phyloP scores from a whole-genome alignment of 2,113 vertebrate genomes.

The Desmodus rotundus region DNA sequence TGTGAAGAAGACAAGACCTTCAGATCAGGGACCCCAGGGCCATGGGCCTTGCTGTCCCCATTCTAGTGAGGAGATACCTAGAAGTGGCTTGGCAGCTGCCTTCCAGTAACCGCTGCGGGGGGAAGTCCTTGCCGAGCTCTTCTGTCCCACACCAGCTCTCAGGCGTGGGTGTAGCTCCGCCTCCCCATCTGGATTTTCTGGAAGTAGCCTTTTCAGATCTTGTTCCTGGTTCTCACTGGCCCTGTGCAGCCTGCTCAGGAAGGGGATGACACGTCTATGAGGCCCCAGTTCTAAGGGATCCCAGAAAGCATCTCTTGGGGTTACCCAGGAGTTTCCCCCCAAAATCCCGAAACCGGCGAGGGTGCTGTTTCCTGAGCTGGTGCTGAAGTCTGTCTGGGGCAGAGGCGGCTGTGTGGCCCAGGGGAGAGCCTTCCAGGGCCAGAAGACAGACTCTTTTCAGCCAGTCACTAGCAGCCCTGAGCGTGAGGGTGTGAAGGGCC shows the following conservation, averaged over 20 bases:
- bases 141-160: background rate
- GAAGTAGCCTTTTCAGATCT: background rate
- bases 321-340: background rate
- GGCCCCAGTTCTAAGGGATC: background rate
- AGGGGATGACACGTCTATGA: background rate
- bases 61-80: background rate
- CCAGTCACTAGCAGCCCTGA: background rate
- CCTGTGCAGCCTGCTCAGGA: background rate
- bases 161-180: background rate
- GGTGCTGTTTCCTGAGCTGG: conserved; percentile 64
- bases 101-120: background rate
- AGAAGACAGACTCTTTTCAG: background rate
- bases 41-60: background rate
- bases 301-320: background rate
- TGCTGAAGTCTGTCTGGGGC: conserved; percentile 38
- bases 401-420: background rate
- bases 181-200: background rate
- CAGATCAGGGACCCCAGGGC: too few species aligned
- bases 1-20: background rate
- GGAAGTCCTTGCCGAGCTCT: background rate
- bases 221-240: background rate
- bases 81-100: background rate
- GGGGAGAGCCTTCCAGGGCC: background rate
- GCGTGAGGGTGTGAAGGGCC: conserved; percentile 26
- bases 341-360: background rate